Percentiles rank a stretch among this genome's conserved stretches.
phyloP scores from a whole-genome alignment of 1,140 invertebrate genomes.

The Aporrectodea caliginosa region DNA sequence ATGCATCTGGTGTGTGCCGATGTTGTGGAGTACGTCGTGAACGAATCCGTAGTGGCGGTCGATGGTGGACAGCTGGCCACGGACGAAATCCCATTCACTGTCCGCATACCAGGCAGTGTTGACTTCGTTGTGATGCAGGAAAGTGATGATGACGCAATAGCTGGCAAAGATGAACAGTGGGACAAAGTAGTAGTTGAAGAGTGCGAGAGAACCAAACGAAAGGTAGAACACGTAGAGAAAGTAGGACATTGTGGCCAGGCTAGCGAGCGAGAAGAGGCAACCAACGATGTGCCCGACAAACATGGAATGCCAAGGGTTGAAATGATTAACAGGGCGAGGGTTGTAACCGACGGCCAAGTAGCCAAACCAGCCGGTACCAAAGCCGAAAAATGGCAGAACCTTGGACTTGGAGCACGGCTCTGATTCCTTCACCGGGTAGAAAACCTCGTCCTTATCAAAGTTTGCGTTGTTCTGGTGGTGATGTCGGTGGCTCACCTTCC shows the following conservation, averaged over 20 bases:
- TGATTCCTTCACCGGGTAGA: slow-evolving; percentile 42
- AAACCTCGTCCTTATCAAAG: slow-evolving; percentile 35
- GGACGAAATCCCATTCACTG: slow-evolving; percentile 52
- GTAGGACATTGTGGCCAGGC: slow-evolving; percentile 39
- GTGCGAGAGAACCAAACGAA: slow-evolving; percentile 34
- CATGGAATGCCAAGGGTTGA: slow-evolving; percentile 39
- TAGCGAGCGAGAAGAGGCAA: slow-evolving; percentile 41
- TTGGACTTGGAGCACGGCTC: slow-evolving; percentile 16
- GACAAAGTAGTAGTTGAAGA: slow-evolving; percentile 52
- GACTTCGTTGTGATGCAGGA: slow-evolving; percentile 55
- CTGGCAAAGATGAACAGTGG: slow-evolving; percentile 51
- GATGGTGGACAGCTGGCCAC: slow-evolving; percentile 55
- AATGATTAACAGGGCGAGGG: slow-evolving; percentile 42
- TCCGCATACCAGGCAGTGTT: slow-evolving; percentile 56
- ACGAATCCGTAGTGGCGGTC: slow-evolving; percentile 55
- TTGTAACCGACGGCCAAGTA: slow-evolving; percentile 44
- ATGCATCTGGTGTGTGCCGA: slow-evolving; percentile 56
- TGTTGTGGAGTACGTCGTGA: slow-evolving; percentile 55
- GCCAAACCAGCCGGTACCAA: slow-evolving; percentile 45
- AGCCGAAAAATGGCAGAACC: slow-evolving; percentile 41
- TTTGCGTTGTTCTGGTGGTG: slow-evolving; percentile 49
- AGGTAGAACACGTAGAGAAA: slow-evolving; percentile 39
- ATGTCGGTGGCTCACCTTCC: slow-evolving; percentile 46
- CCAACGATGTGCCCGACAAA: slow-evolving; percentile 38
- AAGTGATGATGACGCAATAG: slow-evolving; percentile 53